Base-by-base conservation (phyloP, 2,888 invertebrate species). In the Kuschelorhynchus macadamiae region DNA sequence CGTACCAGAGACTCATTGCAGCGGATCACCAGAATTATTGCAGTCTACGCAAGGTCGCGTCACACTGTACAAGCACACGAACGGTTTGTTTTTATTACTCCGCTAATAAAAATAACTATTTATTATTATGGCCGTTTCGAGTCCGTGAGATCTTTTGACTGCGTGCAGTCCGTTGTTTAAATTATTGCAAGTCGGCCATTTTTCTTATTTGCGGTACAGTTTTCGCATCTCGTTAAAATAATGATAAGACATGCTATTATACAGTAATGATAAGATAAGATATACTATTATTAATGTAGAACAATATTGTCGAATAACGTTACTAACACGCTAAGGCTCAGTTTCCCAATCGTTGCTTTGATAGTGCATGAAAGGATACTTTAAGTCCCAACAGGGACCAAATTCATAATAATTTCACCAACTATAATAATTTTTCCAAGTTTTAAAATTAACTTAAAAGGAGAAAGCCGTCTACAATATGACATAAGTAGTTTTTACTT, bases 141-240 rank as follows among this genome's bases (percentile, higher is more conserved):
- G 39, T 39, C 52, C 52, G 52, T 52, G 52, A 52, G 52, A 52
- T 39, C 52, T 52, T 52, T 52, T 12, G 52, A 39, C 39, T 52
- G 52, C 39, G 52, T 39, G 21, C 52, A 52, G 12, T 21, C 12
- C 21, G 39, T 52, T 39, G 21, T 21, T 52, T 52, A 52, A 52
- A 39, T 36, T 36, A 52, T 52, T 39, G 36, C 52, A 36, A 52
- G 36, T 18, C 20, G 11, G 52, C 20, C 39, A 12, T 52, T 33
- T 33, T 9, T 1, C 17, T 39, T n/a, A 21, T 39, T 14, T 39
- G 36, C 8, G 14, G 20, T 20, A 20, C 18, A 52, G 52, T 52
- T 52, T 52, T 21, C 12, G 20, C 20, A 52, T 52, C 39, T 52
- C 36, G 18, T 52, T 52, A n/a, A 32, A 17, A 12, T 46, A 46